A percentile compares a stretch with the other conserved stretches of the same genome.
Evolutionary conservation across 2,888 invertebrate species (phyloP).

Genomic region (Agrenia bidenticulata): DNA sequence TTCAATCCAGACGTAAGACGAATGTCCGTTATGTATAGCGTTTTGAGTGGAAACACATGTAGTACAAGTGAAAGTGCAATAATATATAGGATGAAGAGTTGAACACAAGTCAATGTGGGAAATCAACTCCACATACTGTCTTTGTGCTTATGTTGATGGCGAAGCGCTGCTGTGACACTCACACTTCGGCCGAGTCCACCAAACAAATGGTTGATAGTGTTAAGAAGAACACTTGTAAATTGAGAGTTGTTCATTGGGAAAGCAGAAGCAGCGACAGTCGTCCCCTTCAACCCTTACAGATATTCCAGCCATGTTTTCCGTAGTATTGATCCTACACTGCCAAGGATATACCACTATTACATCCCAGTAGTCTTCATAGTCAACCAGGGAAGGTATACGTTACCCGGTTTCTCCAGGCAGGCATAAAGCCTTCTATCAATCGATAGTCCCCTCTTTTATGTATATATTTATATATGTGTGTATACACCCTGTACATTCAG

Average conservation of each 20-base stretch:
- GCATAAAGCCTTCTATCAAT: not conserved
- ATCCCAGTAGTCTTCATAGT: not conserved
- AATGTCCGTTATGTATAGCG: too few species aligned
- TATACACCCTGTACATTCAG: too few species aligned
- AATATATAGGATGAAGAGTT: too few species aligned
- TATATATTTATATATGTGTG: too few species aligned
- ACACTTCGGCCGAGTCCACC: not conserved
- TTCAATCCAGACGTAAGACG: too few species aligned
- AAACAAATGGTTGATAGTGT: constrained; percentile 4
- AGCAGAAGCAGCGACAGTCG: constrained; percentile 18
- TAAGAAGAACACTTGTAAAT: constrained; percentile 1
- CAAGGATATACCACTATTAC: not conserved
- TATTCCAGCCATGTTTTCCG: constrained; percentile 47
- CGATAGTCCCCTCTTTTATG: constrained; percentile 1
- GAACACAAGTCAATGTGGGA: too few species aligned
- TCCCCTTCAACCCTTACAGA: not conserved
- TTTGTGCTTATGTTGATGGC: not conserved
- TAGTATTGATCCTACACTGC: constrained; percentile 42
- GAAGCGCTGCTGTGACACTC: not conserved
- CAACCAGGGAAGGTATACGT: not conserved
- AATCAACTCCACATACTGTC: too few species aligned
- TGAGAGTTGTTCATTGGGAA: not conserved
- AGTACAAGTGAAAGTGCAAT: too few species aligned
- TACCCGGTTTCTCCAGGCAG: constrained; percentile 13
- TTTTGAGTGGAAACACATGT: too few species aligned